These are phyloP conservation scores for Macquaria ambigua DNA, from an alignment of 2,113 vertebrate species.

Conservation along the genomic window DNA sequence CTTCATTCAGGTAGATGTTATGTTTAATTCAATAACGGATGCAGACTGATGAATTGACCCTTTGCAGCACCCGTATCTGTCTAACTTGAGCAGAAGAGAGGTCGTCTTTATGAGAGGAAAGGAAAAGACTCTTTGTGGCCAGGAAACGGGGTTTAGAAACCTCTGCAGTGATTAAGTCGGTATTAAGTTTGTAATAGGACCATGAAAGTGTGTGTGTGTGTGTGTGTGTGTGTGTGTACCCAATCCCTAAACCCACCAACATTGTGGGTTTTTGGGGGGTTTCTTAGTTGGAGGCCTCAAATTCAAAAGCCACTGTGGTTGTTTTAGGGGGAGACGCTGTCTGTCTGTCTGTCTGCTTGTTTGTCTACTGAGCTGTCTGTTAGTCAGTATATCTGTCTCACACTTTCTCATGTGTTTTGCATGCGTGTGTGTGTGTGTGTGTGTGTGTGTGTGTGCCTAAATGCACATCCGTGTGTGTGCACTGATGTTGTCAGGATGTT, in stretches of 20 bases:
- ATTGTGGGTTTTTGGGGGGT: conserved; percentile 34
- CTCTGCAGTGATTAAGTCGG: conserved; percentile 55
- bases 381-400: conserved; percentile 5
- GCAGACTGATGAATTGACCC: conserved; percentile 33
- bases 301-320: conserved; percentile 53
- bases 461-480: conserved; percentile 12
- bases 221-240: conserved; percentile 43
- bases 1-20: conserved; percentile 16
- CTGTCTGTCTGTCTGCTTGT: conserved; percentile 22
- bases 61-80: conserved; percentile 32
- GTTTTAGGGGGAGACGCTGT: conserved; percentile 34
- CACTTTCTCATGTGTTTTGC: conserved; percentile 22
- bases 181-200: conserved; percentile 59
- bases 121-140: conserved; percentile 52
- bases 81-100: conserved; percentile 23
- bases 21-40: conserved; percentile 49
- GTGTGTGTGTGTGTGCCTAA: background rate
- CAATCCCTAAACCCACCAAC: conserved; percentile 56
- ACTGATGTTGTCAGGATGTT: conserved; percentile 51
- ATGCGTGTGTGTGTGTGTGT: conserved; percentile 12
- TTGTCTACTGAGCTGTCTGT: background rate
- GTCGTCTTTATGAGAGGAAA: conserved; percentile 41
- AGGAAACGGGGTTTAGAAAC: conserved; percentile 57
- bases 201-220: conserved; percentile 27
- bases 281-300: conserved; percentile 40